Evolutionary conservation across 2,113 vertebrate species (phyloP).

Genomic region (Hymenochirus boettgeri): DNA sequence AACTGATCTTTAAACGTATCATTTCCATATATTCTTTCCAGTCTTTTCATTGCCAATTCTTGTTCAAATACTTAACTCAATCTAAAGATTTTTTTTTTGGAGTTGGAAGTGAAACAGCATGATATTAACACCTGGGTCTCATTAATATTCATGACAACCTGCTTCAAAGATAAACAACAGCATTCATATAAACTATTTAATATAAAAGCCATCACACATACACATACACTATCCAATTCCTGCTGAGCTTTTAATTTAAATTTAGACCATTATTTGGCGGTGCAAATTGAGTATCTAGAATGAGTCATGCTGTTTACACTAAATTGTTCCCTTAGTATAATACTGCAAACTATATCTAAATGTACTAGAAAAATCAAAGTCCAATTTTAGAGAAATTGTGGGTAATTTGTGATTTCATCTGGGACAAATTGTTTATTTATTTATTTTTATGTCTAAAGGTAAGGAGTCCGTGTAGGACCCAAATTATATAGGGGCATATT

Average conservation of each 20-base stretch:
- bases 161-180: slow-evolving; percentile 65
- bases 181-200: slow-evolving; percentile 66
- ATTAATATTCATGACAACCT: slow-evolving; percentile 71
- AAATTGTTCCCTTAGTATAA: slow-evolving; percentile 44
- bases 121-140: slow-evolving; percentile 67
- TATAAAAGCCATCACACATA: slow-evolving; percentile 64
- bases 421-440: slow-evolving; percentile 23
- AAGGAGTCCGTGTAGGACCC: too few species aligned
- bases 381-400: slow-evolving; percentile 26
- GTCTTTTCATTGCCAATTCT: slow-evolving; percentile 47
- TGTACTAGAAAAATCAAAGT: slow-evolving; percentile 26
- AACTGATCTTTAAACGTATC: slow-evolving; percentile 12
- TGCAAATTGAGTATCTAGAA: slow-evolving; percentile 51
- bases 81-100: slow-evolving; percentile 52
- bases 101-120: slow-evolving; percentile 55
- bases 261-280: slow-evolving; percentile 55
- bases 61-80: slow-evolving; percentile 53
- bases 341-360: slow-evolving; percentile 41
- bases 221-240: slow-evolving; percentile 57
- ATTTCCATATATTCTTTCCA: slow-evolving; percentile 22
- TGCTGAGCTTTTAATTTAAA: slow-evolving; percentile 67
- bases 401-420: slow-evolving; percentile 26
- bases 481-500: too few species aligned
- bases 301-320: slow-evolving; percentile 45
- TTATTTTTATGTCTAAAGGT: slow-evolving; percentile 15